phyloP scores from a whole-genome alignment of 2,888 invertebrate species.

The Lepetodrilus schrolli region DNA sequence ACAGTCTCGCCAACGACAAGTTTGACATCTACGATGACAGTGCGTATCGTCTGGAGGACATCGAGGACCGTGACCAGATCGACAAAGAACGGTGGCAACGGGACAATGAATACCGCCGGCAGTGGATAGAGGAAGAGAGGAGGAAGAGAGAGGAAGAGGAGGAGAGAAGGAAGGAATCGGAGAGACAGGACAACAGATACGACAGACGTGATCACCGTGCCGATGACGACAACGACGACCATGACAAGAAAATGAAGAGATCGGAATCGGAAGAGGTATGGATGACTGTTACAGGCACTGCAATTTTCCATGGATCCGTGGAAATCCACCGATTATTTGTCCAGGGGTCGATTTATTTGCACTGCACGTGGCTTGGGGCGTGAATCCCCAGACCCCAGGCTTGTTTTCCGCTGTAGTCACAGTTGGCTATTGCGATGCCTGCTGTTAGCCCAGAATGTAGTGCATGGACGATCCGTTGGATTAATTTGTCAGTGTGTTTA shows the following conservation, averaged over 20 bases:
- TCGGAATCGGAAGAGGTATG: constrained; percentile 30
- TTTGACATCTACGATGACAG: constrained; percentile 7
- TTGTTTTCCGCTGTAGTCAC: no score
- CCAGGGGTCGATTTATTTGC: no score
- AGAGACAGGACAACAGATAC: constrained; percentile 29
- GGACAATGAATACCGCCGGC: not conserved
- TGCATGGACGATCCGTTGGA: no score
- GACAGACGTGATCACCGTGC: no score
- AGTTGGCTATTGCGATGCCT: no score
- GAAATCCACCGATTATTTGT: no score
- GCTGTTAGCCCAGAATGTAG: no score
- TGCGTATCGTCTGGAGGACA: constrained; percentile 23
- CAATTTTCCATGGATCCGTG: not conserved
- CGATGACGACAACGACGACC: constrained; percentile 39
- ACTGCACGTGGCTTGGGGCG: no score
- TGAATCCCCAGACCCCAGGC: no score
- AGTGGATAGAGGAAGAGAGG: constrained; percentile 31
- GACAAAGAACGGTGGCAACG: constrained; percentile 9
- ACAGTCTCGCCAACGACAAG: constrained; percentile 5
- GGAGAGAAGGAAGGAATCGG: constrained; percentile 34
- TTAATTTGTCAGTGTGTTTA: no score
- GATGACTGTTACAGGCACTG: constrained; percentile 2
- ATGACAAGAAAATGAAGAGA: constrained; percentile 37
- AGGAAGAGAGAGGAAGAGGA: constrained; percentile 34
- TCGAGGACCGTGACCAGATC: constrained; percentile 15